Conservation (phyloP, 2,113 vertebrate genomes). For the Talpa occidentalis region DNA sequence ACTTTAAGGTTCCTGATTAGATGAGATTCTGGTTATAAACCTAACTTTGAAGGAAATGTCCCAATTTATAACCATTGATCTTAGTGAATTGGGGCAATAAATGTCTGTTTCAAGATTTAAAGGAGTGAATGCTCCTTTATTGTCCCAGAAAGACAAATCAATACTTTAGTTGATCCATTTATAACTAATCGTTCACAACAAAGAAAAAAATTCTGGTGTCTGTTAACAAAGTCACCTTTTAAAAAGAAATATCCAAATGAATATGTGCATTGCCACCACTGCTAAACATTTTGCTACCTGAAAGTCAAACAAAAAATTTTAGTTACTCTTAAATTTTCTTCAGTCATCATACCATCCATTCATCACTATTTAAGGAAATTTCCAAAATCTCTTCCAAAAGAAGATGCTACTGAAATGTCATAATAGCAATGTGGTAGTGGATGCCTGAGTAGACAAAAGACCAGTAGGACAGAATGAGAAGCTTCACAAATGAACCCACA, state of each 20-base stretch:
- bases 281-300: conserved; percentile 39
- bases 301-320: conserved; percentile 27
- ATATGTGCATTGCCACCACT: not conserved
- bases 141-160: conserved; percentile 5
- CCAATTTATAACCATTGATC: conserved; percentile 65
- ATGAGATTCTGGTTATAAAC: conserved; percentile 55
- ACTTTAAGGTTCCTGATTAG: conserved; percentile 35
- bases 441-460: not conserved
- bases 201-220: not conserved
- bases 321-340: conserved; percentile 7
- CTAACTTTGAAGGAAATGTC: conserved; percentile 19
- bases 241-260: conserved; percentile 24
- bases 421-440: not conserved
- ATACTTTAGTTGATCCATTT: conserved; percentile 5
- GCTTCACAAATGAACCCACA: not conserved
- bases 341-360: not conserved
- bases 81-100: conserved; percentile 61
- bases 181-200: conserved; percentile 28
- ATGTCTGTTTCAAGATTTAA: conserved; percentile 59
- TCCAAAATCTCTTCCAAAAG: conserved; percentile 31
- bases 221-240: conserved; percentile 41
- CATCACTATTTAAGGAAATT: conserved; percentile 16
- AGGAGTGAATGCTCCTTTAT: conserved; percentile 18
- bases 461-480: not conserved
- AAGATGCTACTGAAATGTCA: not conserved